phyloP scores from a whole-genome alignment of 2,888 invertebrate genomes.

The Eledona agricola region DNA sequence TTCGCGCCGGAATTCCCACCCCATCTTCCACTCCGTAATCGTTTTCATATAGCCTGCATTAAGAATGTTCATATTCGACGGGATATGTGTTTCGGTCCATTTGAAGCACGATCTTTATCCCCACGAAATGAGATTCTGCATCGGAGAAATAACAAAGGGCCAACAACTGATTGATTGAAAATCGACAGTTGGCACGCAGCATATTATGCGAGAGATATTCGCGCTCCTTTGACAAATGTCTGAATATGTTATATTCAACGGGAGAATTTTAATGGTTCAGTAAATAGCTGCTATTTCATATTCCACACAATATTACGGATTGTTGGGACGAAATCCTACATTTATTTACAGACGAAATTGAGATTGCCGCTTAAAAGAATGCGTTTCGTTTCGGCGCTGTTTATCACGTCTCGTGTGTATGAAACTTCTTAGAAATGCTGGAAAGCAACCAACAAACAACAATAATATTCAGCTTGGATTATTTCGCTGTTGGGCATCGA shows the following conservation, averaged over 20 bases:
- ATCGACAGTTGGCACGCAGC: constrained; percentile 41
- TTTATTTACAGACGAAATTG: constrained; percentile 29
- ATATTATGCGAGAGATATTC: constrained; percentile 40
- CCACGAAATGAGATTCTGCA: constrained; percentile 5
- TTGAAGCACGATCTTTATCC: not conserved
- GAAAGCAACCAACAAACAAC: too few relatives aligned
- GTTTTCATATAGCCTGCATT: too few relatives aligned
- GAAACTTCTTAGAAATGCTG: too few relatives aligned
- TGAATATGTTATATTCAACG: constrained; percentile 34
- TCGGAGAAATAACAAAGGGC: constrained; percentile 10
- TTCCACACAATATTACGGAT: constrained; percentile 29
- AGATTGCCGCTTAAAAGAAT: constrained; percentile 25
- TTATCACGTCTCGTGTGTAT: too few relatives aligned
- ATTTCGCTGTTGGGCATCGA: too few relatives aligned
- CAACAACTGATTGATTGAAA: constrained; percentile 36
- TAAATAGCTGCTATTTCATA: constrained; percentile 37
- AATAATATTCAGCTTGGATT: too few relatives aligned
- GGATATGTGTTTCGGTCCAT: not conserved
- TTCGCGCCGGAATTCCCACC: too few relatives aligned
- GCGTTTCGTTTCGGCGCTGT: too few relatives aligned
- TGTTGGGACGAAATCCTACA: constrained; percentile 24
- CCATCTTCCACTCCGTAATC: too few relatives aligned
- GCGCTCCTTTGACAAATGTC: constrained; percentile 39
- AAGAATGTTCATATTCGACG: too few relatives aligned
- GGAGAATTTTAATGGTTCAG: constrained; percentile 38